phyloP scores from a whole-genome alignment of 2,797 vertebrate species.

The Typhlichthys eigenmanni region DNA sequence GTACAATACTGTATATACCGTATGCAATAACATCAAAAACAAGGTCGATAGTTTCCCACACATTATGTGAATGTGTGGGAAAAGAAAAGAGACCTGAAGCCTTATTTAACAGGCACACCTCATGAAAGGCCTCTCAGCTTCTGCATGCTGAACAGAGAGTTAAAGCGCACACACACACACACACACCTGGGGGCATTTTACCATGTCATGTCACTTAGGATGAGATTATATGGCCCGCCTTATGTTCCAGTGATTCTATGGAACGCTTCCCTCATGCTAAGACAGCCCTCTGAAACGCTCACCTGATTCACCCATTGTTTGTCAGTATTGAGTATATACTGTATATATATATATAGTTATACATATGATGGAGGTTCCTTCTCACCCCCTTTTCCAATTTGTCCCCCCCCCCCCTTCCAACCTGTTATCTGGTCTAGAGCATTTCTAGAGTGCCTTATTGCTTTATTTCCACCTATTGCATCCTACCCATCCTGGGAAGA shows the following conservation, averaged over 20 bases:
- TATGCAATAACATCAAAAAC: no score
- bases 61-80: no score
- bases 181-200: background rate
- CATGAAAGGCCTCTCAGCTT: background rate
- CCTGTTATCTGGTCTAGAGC: background rate
- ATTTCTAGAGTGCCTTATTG: background rate
- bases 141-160: background rate
- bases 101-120: no score
- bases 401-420: background rate
- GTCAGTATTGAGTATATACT: slow-evolving; percentile 11
- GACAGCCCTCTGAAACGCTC: slow-evolving; percentile 19
- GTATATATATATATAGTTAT: background rate
- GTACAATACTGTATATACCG: no score
- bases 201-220: background rate
- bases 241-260: slow-evolving; percentile 10
- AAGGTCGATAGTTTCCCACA: no score
- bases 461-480: no score
- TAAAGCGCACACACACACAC: background rate
- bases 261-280: slow-evolving; percentile 41
- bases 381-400: slow-evolving; percentile 8
- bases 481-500: no score
- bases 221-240: slow-evolving; percentile 4
- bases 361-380: background rate
- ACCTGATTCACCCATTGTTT: slow-evolving; percentile 5
- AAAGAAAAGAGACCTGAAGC: no score